Evolutionary conservation across 2,797 vertebrate species (phyloP).

Genomic region (Chelon labrosus): DNA sequence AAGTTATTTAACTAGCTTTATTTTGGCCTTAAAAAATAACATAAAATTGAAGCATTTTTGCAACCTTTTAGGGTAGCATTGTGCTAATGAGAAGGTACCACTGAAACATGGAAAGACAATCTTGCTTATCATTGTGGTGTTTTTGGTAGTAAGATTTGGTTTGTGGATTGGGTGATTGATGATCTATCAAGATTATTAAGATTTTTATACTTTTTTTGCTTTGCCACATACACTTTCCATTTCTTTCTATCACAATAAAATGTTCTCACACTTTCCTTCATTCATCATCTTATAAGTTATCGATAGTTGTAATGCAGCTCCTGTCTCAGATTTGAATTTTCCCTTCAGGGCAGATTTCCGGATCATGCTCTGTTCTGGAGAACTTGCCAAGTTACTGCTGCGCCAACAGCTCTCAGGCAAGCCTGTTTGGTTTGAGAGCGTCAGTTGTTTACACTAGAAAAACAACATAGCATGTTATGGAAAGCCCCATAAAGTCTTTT

Average conservation of each 20-base stretch:
- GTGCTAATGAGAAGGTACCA: no score
- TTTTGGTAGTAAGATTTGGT: no score
- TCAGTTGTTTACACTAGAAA: background rate
- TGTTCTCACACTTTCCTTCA: background rate
- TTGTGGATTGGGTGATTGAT: no score
- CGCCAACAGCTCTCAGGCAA: background rate
- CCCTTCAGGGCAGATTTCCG: constrained; percentile 7
- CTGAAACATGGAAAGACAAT: no score
- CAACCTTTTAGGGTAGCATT: no score
- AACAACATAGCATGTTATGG: constrained; percentile 1
- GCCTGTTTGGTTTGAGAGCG: background rate
- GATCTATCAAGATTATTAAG: no score
- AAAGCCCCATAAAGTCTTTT: background rate
- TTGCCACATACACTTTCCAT: no score
- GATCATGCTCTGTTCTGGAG: background rate
- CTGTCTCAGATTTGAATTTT: constrained; percentile 14
- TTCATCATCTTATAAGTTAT: background rate
- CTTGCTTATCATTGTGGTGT: no score
- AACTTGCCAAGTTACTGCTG: constrained; percentile 13
- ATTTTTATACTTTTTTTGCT: no score
- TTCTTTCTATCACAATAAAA: background rate
- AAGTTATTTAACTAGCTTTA: no score
- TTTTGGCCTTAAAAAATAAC: no score
- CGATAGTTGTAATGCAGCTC: constrained; percentile 12
- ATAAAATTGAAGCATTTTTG: no score